phyloP scores from a whole-genome alignment of 2,113 vertebrate genomes.

The Carettochelys insculpta region DNA sequence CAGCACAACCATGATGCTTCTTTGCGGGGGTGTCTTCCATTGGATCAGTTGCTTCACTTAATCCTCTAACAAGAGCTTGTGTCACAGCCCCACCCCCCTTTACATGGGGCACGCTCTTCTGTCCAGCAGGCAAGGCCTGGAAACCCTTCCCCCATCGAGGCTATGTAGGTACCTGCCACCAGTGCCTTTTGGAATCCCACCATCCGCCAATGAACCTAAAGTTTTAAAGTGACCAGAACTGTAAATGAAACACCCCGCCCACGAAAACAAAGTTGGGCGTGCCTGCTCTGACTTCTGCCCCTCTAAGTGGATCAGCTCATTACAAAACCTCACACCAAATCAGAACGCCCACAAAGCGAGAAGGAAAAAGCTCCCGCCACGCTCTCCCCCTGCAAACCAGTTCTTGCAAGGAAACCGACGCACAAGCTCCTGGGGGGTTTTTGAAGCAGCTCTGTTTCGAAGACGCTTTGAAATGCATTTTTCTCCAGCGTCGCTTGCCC shows the following conservation, averaged over 20 bases:
- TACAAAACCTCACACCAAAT: too few relatives aligned
- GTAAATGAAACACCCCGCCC: not conserved
- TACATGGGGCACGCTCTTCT: not conserved
- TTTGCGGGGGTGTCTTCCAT: not conserved
- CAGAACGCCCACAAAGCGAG: not conserved
- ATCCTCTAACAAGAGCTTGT: not conserved
- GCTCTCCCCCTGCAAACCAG: not conserved
- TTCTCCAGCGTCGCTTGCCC: conserved; percentile 35
- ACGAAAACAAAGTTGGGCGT: not conserved
- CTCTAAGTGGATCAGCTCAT: not conserved
- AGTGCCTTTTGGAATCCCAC: not conserved
- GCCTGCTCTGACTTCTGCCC: not conserved
- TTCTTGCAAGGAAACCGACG: conserved; percentile 17
- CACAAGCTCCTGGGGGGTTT: conserved; percentile 52
- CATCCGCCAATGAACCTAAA: not conserved
- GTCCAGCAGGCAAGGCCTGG: not conserved
- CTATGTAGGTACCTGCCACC: not conserved
- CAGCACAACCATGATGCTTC: not conserved
- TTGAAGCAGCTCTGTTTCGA: conserved; percentile 71
- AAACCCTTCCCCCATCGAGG: not conserved
- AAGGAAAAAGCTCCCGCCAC: not conserved
- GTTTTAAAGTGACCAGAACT: fast-evolving
- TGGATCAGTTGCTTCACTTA: not conserved
- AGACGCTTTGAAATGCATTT: conserved; percentile 70
- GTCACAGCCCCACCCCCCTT: not conserved